Base-by-base conservation (phyloP, 2,113 vertebrate genomes). In the Indicator maculatus region DNA sequence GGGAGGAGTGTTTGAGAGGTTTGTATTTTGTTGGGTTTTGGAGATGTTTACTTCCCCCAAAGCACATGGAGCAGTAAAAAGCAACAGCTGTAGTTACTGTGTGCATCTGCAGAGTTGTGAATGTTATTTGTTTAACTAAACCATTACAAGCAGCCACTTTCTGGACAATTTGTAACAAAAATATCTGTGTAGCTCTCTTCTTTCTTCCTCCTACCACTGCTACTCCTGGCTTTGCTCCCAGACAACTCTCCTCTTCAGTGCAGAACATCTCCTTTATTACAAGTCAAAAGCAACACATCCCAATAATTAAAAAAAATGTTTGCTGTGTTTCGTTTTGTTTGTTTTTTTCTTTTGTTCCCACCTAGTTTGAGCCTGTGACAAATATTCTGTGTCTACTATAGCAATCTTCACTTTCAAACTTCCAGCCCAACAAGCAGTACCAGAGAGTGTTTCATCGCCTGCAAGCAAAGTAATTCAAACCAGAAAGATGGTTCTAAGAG, bases 161-260 rank as follows among this genome's bases (percentile, higher is more conserved):
- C 88, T 92, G 91, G 83, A 92, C 90, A 85, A 66, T 59, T 69
- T 82, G 63, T 79, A 90, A 89, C 73, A 89, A 90, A 94, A 88
- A 93, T 85, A 82, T 94, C 83, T 50, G 10, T 21, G 38, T 50
- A 24, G 36, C 45, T 69, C 64, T 73, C 79, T 74, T 56, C 21
- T 66, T 76, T 59, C 52, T 84, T 72, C 77, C 73, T 87, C 83
- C 70, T 55, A 58, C 65, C n/a, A 4, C 53, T 61, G 76, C 59
- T 75, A 8, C 63, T 85, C 36, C 59, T 92, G 92, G 89, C 76
- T 84, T 93, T 79, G 27, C 83, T 96, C 95, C 95, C 93, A 75
- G 86, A 7, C 30, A 78, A 5, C 17, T 88, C n/a, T 38, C 47
- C n/a, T 71, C 58, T 61, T 64, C 74, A 50, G 16, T 24, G 50